Base-by-base conservation (phyloP, 1,140 invertebrate species). In the Reticulitermes speratus region DNA sequence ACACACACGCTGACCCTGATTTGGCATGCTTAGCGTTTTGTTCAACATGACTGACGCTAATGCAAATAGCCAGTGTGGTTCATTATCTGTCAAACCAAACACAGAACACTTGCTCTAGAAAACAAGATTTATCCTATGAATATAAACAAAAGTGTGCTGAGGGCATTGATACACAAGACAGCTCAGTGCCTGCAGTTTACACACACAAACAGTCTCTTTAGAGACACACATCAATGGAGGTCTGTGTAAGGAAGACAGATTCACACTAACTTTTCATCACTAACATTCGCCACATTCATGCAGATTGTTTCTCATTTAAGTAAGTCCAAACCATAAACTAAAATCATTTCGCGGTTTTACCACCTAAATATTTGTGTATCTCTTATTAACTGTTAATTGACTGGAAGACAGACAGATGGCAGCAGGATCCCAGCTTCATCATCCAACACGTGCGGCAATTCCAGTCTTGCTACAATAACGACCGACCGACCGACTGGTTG, bases 271-370 rank as follows among this genome's bases (percentile, higher is more conserved):
- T 75, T 75, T 75, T 75, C 65, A 75, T 14, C n/a, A 75, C 65
- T 5, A 75, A n/a, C 65, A 75, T 30, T 55, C 19, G 19, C 52
- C 52, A 55, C 52, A 55, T 55, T 55, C 65, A 75, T 30, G 65
- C 65, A 75, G 65, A 75, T 75, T 75, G 65, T 75, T 75, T 8
- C 65, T 75, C 65, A 75, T 75, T 75, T 75, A 75, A 75, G 25
- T 75, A 75, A 75, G 65, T 30, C 65, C n/a, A 75, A 75, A 75
- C 65, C 14, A 8, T 75, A 75, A 75, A 75, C 65, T 75, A 30
- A 75, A 75, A 75, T 75, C 65, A 75, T 75, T 75, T 75, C 65
- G 65, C 65, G n/a, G 65, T n/a, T 75, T 75, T 75, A 75, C n/a
- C 65, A 30, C 65, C 65, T 75, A 75, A 75, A 75, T 75, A 75